These are phyloP conservation scores for Neolamprologus tretocephalus DNA, from an alignment of 2,113 vertebrate species.

Conservation along the genomic window DNA sequence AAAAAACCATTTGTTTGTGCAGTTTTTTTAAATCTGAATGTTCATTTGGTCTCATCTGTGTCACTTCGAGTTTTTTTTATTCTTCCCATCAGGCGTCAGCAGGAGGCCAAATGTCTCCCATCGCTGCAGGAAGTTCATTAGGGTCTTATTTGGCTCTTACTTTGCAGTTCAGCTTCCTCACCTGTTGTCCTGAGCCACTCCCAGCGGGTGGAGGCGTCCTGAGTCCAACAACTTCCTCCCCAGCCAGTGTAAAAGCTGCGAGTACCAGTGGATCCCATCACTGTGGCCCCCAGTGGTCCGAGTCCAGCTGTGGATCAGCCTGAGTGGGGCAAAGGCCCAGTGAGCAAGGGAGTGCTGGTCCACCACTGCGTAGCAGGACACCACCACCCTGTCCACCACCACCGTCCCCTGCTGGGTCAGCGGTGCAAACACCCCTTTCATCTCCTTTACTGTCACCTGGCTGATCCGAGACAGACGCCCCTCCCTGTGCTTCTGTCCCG, in stretches of 20 bases:
- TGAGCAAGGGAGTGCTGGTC: slow-evolving; percentile 81
- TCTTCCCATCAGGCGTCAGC: neutral
- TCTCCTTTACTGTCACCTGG: slow-evolving; percentile 48
- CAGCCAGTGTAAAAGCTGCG: slow-evolving; percentile 77
- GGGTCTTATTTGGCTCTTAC: neutral
- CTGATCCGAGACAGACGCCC: slow-evolving; percentile 68
- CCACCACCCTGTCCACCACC: slow-evolving; percentile 81
- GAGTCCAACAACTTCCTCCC: slow-evolving; percentile 76
- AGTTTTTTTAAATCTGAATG: neutral
- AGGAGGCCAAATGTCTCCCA: neutral
- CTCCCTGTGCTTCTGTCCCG: neutral
- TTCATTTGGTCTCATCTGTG: neutral
- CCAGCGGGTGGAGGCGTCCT: slow-evolving; percentile 79
- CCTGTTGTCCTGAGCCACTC: slow-evolving; percentile 60
- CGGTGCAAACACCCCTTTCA: slow-evolving; percentile 78
- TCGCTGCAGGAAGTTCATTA: neutral
- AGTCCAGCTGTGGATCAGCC: slow-evolving; percentile 75
- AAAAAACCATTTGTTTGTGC: neutral
- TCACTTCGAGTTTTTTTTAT: neutral
- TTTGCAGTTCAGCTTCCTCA: slow-evolving; percentile 50
- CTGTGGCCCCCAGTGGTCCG: slow-evolving; percentile 48
- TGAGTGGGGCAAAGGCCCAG: slow-evolving; percentile 81
- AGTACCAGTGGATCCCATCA: slow-evolving; percentile 87
- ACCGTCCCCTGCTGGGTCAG: slow-evolving; percentile 82
- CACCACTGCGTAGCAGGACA: slow-evolving; percentile 86